Conservation (phyloP, 2,113 vertebrate genomes). For the Danio rerio region DNA sequence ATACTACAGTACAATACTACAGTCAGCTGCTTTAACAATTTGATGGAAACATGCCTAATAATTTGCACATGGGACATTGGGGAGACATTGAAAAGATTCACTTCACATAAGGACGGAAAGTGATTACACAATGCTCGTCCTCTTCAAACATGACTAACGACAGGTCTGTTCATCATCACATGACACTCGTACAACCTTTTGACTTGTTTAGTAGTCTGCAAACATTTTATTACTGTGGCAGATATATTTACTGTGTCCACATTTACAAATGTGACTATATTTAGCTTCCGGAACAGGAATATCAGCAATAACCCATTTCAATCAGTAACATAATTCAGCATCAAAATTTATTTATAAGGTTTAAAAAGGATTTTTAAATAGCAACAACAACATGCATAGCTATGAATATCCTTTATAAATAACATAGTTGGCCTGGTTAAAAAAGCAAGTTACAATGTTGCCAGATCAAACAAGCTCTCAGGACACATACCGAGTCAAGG, state of each 20-base stretch:
- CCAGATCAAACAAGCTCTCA: constrained; percentile 11
- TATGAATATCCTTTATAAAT: background rate
- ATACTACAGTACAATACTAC: too few species aligned
- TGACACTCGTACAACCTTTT: background rate
- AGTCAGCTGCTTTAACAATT: too few species aligned
- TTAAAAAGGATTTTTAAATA: background rate
- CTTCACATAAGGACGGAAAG: too few species aligned
- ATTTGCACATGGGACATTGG: too few species aligned
- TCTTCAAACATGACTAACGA: background rate
- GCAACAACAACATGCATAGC: background rate
- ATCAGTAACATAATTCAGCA: background rate
- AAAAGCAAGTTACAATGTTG: background rate
- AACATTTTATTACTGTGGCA: background rate
- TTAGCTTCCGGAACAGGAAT: background rate
- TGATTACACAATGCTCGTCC: background rate
- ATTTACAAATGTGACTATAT: background rate
- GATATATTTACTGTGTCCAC: background rate
- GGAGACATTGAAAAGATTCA: too few species aligned
- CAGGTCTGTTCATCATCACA: background rate
- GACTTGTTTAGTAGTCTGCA: background rate
- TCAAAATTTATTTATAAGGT: background rate
- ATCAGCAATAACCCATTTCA: background rate
- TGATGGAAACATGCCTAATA: too few species aligned
- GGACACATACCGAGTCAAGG: background rate
- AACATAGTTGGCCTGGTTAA: background rate